Percentiles rank a stretch among this genome's conserved stretches.
These are phyloP conservation scores for Plectrocnemia conspersa DNA, from an alignment of 1,140 invertebrate genomes.

Conservation along the genomic window DNA sequence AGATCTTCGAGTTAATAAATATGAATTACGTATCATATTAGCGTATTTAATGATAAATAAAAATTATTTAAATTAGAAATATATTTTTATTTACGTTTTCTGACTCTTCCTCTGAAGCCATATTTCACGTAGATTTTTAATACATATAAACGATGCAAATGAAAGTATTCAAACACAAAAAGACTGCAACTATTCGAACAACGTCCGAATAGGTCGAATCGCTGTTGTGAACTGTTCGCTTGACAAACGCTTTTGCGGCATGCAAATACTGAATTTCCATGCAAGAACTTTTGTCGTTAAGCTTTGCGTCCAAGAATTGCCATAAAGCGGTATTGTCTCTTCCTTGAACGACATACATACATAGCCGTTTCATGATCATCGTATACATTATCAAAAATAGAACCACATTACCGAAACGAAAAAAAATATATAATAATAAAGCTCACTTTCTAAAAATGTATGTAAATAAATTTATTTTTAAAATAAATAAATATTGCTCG, in stretches of 20 bases:
- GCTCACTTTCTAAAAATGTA: not conserved
- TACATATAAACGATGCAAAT: not conserved
- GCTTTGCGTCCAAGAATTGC: not conserved
- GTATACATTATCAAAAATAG: not conserved
- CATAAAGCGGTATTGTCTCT: conserved; percentile 2
- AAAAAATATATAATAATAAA: not conserved
- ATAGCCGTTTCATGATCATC: not conserved
- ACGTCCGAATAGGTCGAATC: too few relatives aligned
- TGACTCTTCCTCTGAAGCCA: not conserved
- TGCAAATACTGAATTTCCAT: not conserved
- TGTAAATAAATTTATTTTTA: not conserved
- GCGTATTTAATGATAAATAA: too few relatives aligned
- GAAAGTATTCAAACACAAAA: not conserved
- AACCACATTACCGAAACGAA: too few relatives aligned
- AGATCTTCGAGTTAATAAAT: too few relatives aligned
- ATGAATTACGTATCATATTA: too few relatives aligned
- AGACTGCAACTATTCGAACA: not conserved
- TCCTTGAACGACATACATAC: not conserved
- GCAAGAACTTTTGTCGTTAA: conserved; percentile 1
- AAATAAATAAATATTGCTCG: too few relatives aligned
- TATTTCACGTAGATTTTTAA: not conserved
- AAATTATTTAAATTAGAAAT: not conserved
- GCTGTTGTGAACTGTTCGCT: too few relatives aligned
- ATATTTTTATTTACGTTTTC: not conserved
- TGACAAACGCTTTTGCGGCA: not conserved